These are phyloP conservation scores for Aphelocoma californica DNA, from an alignment of 2,797 vertebrate genomes.

Conservation along the genomic window DNA sequence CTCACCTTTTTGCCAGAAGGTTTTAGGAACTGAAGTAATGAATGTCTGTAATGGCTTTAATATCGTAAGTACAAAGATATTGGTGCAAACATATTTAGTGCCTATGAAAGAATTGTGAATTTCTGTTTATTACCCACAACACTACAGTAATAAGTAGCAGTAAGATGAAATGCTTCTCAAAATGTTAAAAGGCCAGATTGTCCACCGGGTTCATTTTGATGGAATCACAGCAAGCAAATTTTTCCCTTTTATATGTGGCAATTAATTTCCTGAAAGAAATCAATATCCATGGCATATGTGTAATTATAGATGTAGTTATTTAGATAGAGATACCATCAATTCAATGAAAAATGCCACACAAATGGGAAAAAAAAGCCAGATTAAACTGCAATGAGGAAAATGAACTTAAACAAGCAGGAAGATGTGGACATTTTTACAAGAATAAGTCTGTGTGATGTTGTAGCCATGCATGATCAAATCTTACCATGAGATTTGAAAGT, in stretches of 20 bases:
- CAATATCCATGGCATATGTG: not conserved
- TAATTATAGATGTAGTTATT: not conserved
- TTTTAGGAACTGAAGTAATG: not conserved
- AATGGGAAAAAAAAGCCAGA: not conserved
- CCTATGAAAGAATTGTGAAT: not conserved
- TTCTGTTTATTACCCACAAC: not conserved
- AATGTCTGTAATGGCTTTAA: not conserved
- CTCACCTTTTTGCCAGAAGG: not conserved
- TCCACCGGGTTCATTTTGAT: not conserved
- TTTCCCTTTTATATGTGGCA: not conserved
- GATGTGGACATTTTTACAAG: not conserved
- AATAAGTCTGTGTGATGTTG: not conserved
- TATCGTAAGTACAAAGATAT: not conserved
- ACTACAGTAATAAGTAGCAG: not conserved
- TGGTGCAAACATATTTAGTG: not conserved
- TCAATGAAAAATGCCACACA: not conserved
- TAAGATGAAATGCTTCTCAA: not conserved
- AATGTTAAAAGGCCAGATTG: not conserved
- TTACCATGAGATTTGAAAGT: not conserved
- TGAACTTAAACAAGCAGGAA: not conserved
- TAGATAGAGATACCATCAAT: not conserved
- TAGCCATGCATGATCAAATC: not conserved
- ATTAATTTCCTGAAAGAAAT: slow-evolving; percentile 20
- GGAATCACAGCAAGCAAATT: not conserved
- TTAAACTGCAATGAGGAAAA: not conserved